These are phyloP conservation scores for Eubucco bourcierii DNA, from an alignment of 2,113 vertebrate species.

Conservation along the genomic window DNA sequence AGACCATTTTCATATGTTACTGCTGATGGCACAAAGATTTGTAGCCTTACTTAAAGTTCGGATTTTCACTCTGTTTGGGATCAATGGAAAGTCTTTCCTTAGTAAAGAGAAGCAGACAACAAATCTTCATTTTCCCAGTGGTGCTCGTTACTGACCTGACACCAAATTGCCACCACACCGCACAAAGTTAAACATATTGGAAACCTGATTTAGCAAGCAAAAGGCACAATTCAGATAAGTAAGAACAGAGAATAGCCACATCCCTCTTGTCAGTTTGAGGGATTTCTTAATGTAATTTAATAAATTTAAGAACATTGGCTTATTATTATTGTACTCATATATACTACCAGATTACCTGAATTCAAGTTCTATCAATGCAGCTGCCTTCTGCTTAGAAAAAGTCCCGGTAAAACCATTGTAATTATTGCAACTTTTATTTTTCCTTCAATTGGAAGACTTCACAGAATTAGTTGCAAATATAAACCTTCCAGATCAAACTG, in stretches of 20 bases:
- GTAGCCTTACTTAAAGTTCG: neutral
- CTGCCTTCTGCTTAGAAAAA: neutral
- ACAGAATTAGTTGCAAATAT: neutral
- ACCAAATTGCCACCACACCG: neutral
- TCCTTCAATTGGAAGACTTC: neutral
- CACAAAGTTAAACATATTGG: neutral
- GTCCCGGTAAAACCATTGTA: neutral
- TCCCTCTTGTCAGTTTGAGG: neutral
- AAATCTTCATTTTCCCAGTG: neutral
- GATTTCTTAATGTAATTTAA: neutral
- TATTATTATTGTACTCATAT: neutral
- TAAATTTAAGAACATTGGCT: neutral
- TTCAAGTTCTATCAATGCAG: neutral
- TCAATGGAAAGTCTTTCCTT: neutral
- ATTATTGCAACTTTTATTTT: neutral
- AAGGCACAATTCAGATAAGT: neutral
- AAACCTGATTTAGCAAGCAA: constrained; percentile 11
- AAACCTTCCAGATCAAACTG: neutral
- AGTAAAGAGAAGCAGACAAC: neutral
- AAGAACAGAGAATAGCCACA: neutral
- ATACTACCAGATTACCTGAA: neutral
- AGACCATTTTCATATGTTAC: neutral
- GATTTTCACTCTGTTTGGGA: neutral
- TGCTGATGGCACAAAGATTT: neutral
- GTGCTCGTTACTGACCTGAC: constrained; percentile 6